Conservation (phyloP, 1,140 invertebrate species). For the Drosophila insularis region DNA sequence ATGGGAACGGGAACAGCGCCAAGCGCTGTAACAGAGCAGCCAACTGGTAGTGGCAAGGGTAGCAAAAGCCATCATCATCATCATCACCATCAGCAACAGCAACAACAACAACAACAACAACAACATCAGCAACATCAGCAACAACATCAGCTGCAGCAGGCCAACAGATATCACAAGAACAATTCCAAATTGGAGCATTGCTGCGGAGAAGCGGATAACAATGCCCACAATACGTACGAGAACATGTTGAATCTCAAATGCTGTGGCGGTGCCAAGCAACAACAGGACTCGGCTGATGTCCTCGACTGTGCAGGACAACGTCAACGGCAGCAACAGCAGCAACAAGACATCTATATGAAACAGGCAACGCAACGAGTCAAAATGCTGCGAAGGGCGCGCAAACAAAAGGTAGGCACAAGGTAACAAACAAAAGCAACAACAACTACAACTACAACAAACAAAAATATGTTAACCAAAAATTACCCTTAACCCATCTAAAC, state of each 20-base stretch:
- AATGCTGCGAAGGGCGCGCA: slow-evolving; percentile 76
- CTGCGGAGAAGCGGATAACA: slow-evolving; percentile 62
- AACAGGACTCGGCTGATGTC: slow-evolving; percentile 35
- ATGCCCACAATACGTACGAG: slow-evolving; percentile 74
- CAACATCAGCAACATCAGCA: background rate
- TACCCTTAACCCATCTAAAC: background rate
- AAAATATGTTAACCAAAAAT: background rate
- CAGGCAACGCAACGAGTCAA: slow-evolving; percentile 78
- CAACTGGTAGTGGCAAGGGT: slow-evolving; percentile 32
- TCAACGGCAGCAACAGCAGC: slow-evolving; percentile 44
- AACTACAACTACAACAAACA: slow-evolving; percentile 37
- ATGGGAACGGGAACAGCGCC: slow-evolving; percentile 8
- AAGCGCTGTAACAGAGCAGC: slow-evolving; percentile 33
- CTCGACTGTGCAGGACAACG: slow-evolving; percentile 46
- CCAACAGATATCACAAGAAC: slow-evolving; percentile 62
- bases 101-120: background rate
- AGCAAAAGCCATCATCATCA: slow-evolving; percentile 44
- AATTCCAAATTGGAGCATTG: slow-evolving; percentile 66
- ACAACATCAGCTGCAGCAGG: slow-evolving; percentile 3
- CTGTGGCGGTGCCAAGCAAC: slow-evolving; percentile 38
- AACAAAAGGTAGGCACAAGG: slow-evolving; percentile 77
- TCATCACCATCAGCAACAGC: background rate
- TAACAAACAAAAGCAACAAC: slow-evolving; percentile 43
- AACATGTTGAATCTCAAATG: slow-evolving; percentile 79
- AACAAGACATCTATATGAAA: slow-evolving; percentile 79